A percentile compares a stretch with the other conserved stretches of the same genome.
Conservation (phyloP, 2,113 vertebrate genomes). For the Istiophorus platypterus region DNA sequence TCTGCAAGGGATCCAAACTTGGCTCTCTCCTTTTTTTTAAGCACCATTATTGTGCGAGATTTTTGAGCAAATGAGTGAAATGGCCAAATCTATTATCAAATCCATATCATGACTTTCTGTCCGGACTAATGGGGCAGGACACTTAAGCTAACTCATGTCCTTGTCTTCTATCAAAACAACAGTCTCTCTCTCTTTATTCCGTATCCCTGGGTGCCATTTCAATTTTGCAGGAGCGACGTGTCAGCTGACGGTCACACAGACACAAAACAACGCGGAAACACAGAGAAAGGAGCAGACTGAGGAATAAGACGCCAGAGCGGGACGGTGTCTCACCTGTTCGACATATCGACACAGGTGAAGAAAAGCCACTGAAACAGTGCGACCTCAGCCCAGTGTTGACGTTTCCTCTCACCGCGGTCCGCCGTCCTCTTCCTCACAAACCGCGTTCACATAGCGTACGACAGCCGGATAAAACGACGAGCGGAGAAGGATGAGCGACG, state of each 20-base stretch:
- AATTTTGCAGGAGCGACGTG: slow-evolving; percentile 22
- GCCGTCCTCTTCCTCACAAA: neutral
- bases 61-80: neutral
- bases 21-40: neutral
- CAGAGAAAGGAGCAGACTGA: fast-evolving
- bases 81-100: neutral
- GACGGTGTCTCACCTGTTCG: slow-evolving; percentile 55
- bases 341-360: slow-evolving; percentile 46
- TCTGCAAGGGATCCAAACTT: too few relatives aligned
- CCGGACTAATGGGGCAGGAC: neutral
- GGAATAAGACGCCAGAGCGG: neutral
- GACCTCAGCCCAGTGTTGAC: slow-evolving; percentile 7
- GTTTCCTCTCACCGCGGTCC: neutral
- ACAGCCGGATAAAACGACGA: too few relatives aligned
- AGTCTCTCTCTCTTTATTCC: neutral
- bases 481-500: too few relatives aligned
- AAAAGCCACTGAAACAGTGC: neutral
- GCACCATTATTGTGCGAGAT: neutral
- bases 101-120: neutral
- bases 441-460: slow-evolving; percentile 1
- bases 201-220: neutral
- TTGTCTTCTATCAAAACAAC: neutral
- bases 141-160: neutral
- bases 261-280: neutral
- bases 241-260: slow-evolving; percentile 53